Conservation (phyloP, 2,797 vertebrate genomes). For the Cirrhinus molitorella region DNA sequence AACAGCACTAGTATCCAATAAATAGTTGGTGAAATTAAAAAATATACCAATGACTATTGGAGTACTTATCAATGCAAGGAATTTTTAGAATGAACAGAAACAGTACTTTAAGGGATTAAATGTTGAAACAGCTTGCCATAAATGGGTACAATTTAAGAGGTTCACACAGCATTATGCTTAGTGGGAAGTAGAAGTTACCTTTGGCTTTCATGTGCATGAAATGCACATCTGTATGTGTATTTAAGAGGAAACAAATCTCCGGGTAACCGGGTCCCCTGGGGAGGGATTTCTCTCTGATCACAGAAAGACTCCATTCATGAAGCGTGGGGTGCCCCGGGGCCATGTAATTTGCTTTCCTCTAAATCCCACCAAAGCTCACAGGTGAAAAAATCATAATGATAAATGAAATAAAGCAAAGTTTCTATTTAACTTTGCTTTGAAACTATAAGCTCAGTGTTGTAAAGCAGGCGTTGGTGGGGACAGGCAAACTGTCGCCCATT, state of each 20-base stretch:
- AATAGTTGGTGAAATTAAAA: neutral
- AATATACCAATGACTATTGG: neutral
- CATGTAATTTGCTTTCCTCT: constrained; percentile 88
- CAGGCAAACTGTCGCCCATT: constrained; percentile 50
- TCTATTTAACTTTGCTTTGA: constrained; percentile 46
- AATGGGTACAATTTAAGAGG: constrained; percentile 82
- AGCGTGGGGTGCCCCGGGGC: constrained; percentile 81
- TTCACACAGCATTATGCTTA: constrained; percentile 84
- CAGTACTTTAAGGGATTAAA: neutral
- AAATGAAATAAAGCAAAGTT: constrained; percentile 69
- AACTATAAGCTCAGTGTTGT: constrained; percentile 43
- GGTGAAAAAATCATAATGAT: constrained; percentile 76
- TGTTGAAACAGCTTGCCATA: constrained; percentile 64
- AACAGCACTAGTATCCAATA: neutral
- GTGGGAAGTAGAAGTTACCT: constrained; percentile 92
- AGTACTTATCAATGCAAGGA: neutral
- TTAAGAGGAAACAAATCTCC: constrained; percentile 77
- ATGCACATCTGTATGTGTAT: constrained; percentile 85
- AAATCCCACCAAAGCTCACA: constrained; percentile 84
- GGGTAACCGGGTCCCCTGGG: constrained; percentile 84
- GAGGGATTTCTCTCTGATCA: constrained; percentile 78
- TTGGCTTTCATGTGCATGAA: constrained; percentile 86
- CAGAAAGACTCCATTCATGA: constrained; percentile 94
- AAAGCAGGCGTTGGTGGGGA: constrained; percentile 44
- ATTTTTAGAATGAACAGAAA: neutral